These are phyloP conservation scores for Otus scops DNA, from an alignment of 2,797 vertebrate species.

Conservation along the genomic window DNA sequence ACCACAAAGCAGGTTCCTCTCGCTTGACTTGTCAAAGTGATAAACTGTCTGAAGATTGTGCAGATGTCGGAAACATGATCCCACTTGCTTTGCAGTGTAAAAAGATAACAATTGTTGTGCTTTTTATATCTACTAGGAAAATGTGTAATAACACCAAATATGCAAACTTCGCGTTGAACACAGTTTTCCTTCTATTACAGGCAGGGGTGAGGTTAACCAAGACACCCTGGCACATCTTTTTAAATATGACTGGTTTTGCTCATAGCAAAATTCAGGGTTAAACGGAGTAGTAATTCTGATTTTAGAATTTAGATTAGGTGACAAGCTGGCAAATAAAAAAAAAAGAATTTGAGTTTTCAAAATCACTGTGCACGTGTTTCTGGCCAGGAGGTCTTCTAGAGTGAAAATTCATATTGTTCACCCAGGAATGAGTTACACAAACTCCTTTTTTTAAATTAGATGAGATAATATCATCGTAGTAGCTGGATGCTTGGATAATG, in stretches of 20 bases:
- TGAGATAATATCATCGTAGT: background rate
- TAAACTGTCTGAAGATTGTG: background rate
- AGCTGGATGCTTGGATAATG: background rate
- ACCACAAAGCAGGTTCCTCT: rapidly evolving
- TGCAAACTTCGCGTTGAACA: background rate
- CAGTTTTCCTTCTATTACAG: rapidly evolving
- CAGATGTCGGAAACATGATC: background rate
- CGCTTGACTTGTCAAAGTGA: background rate
- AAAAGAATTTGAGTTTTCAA: background rate
- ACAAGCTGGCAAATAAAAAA: background rate
- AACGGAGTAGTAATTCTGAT: background rate
- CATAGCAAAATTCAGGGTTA: background rate
- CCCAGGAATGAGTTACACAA: background rate
- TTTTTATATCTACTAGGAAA: background rate
- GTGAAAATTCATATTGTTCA: background rate
- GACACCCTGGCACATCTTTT: rapidly evolving
- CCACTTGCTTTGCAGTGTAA: background rate
- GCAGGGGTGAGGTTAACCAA: background rate
- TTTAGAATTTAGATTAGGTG: background rate
- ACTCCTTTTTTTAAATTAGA: background rate
- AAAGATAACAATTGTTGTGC: background rate
- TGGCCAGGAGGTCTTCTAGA: background rate
- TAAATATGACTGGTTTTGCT: background rate
- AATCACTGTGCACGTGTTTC: rapidly evolving
- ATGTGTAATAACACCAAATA: background rate